Conservation (phyloP, 2,797 vertebrate species). For the Rousettus madagascariensis region DNA sequence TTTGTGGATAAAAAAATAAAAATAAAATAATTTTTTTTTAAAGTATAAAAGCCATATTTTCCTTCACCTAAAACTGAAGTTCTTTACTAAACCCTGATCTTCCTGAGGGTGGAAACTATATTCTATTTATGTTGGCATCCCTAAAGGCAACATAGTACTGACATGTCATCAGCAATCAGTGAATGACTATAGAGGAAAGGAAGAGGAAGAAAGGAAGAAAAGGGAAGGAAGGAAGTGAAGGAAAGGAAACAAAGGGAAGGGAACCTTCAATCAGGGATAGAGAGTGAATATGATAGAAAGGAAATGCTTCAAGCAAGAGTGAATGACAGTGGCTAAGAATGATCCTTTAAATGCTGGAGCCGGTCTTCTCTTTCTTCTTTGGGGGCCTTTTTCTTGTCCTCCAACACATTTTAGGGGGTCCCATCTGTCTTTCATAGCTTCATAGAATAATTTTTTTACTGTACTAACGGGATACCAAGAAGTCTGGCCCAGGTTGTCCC, state of each 20-base stretch:
- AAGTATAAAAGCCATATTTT: not conserved
- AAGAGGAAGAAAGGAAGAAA: not conserved
- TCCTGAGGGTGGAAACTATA: not conserved
- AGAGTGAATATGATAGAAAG: not conserved
- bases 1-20: not conserved
- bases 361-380: not conserved
- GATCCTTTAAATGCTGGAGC: not conserved
- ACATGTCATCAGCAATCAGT: not conserved
- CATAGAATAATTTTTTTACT: not conserved
- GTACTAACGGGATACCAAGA: not conserved
- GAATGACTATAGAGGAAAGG: not conserved
- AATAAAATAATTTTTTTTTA: not conserved
- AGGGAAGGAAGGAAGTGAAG: not conserved
- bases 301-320: not conserved
- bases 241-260: not conserved
- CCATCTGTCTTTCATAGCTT: not conserved
- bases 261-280: not conserved
- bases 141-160: accelerated
- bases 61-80: not conserved
- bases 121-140: not conserved
- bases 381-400: not conserved
- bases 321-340: not conserved
- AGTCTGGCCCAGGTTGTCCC: not conserved
- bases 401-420: not conserved
- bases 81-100: not conserved